Evolutionary conservation across 1,140 invertebrate genomes (phyloP).

Genomic region (Rhagoletis zephyria): DNA sequence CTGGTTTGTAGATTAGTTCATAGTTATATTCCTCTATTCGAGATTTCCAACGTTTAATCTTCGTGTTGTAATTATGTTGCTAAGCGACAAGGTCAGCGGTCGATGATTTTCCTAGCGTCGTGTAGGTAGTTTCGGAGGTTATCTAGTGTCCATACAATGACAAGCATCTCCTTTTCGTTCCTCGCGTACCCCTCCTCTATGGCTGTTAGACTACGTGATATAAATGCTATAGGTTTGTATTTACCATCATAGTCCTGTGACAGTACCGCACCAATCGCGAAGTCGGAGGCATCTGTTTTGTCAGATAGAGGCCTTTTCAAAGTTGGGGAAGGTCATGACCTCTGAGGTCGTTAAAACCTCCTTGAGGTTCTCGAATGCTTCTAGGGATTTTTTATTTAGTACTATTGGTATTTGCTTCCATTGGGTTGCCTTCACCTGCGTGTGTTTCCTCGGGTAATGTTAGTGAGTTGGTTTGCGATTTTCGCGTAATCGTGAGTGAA

Average conservation of each 20-base stretch:
- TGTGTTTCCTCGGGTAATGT: slow-evolving; percentile 29
- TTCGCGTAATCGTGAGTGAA: slow-evolving; percentile 43
- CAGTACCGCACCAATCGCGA: slow-evolving; percentile 64
- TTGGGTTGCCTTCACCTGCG: slow-evolving; percentile 53
- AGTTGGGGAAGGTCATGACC: slow-evolving; percentile 70
- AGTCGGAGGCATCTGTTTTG: slow-evolving; percentile 62
- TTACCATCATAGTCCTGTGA: slow-evolving; percentile 64
- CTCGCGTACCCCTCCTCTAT: slow-evolving; percentile 61
- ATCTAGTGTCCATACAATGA: slow-evolving; percentile 69
- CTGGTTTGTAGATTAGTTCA: too few species aligned
- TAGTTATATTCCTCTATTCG: slow-evolving; percentile 54
- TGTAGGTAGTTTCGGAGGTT: slow-evolving; percentile 65
- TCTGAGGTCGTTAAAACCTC: slow-evolving; percentile 70
- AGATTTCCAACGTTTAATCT: slow-evolving; percentile 56
- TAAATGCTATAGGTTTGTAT: slow-evolving; percentile 60
- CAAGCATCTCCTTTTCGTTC: slow-evolving; percentile 63
- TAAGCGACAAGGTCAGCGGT: slow-evolving; percentile 70
- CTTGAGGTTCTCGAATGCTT: slow-evolving; percentile 72
- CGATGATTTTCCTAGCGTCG: slow-evolving; percentile 60
- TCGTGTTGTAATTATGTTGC: slow-evolving; percentile 65
- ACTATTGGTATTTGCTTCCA: slow-evolving; percentile 31
- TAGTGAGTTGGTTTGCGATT: slow-evolving; percentile 48
- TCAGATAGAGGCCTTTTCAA: slow-evolving; percentile 63
- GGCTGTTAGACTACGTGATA: slow-evolving; percentile 63
- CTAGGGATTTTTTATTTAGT: slow-evolving; percentile 56